Percentiles rank a stretch among this genome's conserved stretches.
phyloP scores from a whole-genome alignment of 2,888 invertebrate species.

The Seira ritae region DNA sequence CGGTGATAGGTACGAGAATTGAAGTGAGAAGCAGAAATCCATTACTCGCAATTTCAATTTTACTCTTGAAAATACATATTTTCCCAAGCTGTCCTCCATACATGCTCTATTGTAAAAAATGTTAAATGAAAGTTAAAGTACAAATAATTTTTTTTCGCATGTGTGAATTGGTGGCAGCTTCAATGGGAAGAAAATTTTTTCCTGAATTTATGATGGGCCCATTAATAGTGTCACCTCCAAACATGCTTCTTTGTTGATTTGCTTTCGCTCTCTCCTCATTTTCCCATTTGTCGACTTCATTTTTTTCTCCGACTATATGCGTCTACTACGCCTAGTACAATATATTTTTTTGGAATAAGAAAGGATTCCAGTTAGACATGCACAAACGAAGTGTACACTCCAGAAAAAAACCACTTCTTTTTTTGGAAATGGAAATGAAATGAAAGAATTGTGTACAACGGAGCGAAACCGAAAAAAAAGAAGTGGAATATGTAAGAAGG shows the following conservation, averaged over 20 bases:
- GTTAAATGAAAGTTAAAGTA: constrained; percentile 26
- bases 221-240: constrained; percentile 62
- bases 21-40: constrained; percentile 7
- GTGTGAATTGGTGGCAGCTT: constrained; percentile 40
- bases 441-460: constrained; percentile 18
- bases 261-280: constrained; percentile 5
- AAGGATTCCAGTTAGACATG: constrained; percentile 6
- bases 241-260: constrained; percentile 25
- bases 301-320: constrained; percentile 14
- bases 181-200: constrained; percentile 51
- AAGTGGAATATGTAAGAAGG: constrained; percentile 37
- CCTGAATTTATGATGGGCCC: constrained; percentile 56
- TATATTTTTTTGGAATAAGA: background rate
- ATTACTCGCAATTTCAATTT: constrained; percentile 6
- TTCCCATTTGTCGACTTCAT: constrained; percentile 34
- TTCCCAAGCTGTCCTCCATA: constrained; percentile 4
- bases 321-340: background rate
- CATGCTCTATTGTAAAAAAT: constrained; percentile 15
- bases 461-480: constrained; percentile 32
- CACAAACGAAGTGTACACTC: background rate
- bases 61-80: background rate
- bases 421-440: constrained; percentile 54
- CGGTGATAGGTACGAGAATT: background rate
- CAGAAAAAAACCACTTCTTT: constrained; percentile 38
- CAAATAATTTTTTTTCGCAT: constrained; percentile 4